These are phyloP conservation scores for Micrastur ruficollis DNA, from an alignment of 2,797 vertebrate species.

Conservation along the genomic window DNA sequence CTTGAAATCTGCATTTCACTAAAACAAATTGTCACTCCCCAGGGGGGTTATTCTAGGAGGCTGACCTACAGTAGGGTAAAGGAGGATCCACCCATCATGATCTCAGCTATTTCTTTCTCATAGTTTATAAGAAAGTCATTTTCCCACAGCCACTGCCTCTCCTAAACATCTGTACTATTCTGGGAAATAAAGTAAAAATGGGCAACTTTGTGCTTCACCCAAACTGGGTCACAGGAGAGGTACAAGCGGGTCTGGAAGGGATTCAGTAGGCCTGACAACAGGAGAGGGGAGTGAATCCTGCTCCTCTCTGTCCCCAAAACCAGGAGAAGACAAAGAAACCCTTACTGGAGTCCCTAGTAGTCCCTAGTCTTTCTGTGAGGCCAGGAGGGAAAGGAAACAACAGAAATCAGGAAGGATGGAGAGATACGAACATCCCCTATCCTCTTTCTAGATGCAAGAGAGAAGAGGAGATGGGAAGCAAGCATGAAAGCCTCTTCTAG, in stretches of 20 bases:
- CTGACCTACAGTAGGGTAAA: not conserved
- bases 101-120: constrained; percentile 9
- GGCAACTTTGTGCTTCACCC: not conserved
- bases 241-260: not conserved
- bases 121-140: not conserved
- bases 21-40: not conserved
- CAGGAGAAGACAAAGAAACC: not conserved
- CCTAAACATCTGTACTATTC: not conserved
- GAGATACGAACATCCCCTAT: accelerated
- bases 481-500: not conserved
- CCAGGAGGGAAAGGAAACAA: not conserved
- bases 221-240: not conserved
- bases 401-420: not conserved
- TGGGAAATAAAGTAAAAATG: not conserved
- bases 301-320: not conserved
- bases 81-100: not conserved
- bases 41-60: not conserved
- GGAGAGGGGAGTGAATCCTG: not conserved
- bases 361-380: not conserved
- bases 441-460: not conserved
- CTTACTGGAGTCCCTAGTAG: not conserved
- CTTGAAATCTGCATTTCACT: not conserved
- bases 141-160: not conserved
- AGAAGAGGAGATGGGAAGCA: accelerated
- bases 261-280: not conserved